Conservation (phyloP, 2,888 invertebrate species). For the Ceriagrion tenellum region DNA sequence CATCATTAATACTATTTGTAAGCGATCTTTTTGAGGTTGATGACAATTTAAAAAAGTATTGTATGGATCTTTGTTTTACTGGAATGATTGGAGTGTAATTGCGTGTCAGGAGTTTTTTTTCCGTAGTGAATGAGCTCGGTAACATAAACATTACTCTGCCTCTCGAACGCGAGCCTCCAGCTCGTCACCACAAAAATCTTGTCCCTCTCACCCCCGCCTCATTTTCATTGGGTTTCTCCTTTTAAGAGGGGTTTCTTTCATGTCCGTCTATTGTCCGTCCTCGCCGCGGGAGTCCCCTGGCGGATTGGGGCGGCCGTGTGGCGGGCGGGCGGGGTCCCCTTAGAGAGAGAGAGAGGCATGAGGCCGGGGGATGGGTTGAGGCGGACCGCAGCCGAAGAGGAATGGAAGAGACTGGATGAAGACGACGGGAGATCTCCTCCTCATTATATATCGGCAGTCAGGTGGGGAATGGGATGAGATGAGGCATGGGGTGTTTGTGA, state of each 20-base stretch:
- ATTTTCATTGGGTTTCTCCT: conserved; percentile 14
- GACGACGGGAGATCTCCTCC: conserved; percentile 43
- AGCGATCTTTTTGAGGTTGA: too few relatives aligned
- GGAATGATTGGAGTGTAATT: too few relatives aligned
- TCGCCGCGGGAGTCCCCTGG: conserved; percentile 31
- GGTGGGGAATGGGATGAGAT: neutral
- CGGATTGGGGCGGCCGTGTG: conserved; percentile 16
- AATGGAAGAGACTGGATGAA: conserved; percentile 15
- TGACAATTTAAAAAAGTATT: too few relatives aligned
- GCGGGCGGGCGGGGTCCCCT: neutral
- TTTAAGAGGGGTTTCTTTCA: conserved; percentile 47
- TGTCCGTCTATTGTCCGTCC: conserved; percentile 54
- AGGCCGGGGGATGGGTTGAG: neutral
- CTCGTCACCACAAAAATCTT: neutral
- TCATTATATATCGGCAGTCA: conserved; percentile 65
- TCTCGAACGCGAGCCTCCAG: neutral
- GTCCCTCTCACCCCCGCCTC: neutral
- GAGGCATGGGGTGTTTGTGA: conserved; percentile 33
- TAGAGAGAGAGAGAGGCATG: neutral
- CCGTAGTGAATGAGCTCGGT: neutral
- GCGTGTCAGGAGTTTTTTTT: neutral
- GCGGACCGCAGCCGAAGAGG: neutral
- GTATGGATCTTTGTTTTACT: too few relatives aligned
- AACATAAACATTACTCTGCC: conserved; percentile 40
- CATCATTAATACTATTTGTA: too few relatives aligned